Conservation (phyloP, 1,140 invertebrate genomes). For the Anthonomus grandis region DNA sequence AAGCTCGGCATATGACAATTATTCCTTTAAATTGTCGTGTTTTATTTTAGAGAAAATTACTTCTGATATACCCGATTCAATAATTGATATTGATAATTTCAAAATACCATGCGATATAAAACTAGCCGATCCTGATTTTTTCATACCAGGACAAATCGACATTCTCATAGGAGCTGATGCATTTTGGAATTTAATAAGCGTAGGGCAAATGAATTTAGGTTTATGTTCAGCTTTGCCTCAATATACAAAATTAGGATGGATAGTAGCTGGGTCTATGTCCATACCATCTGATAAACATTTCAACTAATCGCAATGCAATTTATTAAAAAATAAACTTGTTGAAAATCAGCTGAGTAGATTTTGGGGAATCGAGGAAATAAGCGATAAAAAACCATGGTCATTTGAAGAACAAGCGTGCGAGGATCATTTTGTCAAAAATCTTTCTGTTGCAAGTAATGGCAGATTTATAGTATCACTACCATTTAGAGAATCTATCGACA, state of each 20-base stretch:
- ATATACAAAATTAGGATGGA: slow-evolving; percentile 32
- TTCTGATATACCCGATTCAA: not conserved
- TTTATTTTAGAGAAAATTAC: slow-evolving; percentile 12
- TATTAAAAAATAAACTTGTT: not conserved
- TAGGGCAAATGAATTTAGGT: slow-evolving; percentile 15
- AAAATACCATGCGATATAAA: slow-evolving; percentile 20
- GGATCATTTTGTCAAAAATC: slow-evolving; percentile 25
- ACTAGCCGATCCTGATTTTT: slow-evolving; percentile 34
- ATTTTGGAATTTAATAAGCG: too few relatives aligned
- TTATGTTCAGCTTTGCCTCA: slow-evolving; percentile 19
- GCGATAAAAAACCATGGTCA: slow-evolving; percentile 2
- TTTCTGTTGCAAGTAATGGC: slow-evolving; percentile 9
- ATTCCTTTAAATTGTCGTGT: too few relatives aligned
- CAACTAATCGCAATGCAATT: not conserved
- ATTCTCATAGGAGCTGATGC: slow-evolving; percentile 17
- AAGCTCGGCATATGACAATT: too few relatives aligned
- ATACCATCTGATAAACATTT: not conserved
- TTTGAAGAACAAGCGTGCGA: too few relatives aligned
- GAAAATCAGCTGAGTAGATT: slow-evolving; percentile 9
- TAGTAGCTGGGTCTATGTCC: too few relatives aligned
- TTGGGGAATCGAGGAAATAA: slow-evolving; percentile 24
- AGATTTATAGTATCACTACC: slow-evolving; percentile 27
- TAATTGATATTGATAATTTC: slow-evolving; percentile 5
- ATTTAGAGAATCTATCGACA: slow-evolving; percentile 15
- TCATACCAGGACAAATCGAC: slow-evolving; percentile 19